Conservation (phyloP, 2,113 vertebrate genomes). For the Phoenicopterus ruber region DNA sequence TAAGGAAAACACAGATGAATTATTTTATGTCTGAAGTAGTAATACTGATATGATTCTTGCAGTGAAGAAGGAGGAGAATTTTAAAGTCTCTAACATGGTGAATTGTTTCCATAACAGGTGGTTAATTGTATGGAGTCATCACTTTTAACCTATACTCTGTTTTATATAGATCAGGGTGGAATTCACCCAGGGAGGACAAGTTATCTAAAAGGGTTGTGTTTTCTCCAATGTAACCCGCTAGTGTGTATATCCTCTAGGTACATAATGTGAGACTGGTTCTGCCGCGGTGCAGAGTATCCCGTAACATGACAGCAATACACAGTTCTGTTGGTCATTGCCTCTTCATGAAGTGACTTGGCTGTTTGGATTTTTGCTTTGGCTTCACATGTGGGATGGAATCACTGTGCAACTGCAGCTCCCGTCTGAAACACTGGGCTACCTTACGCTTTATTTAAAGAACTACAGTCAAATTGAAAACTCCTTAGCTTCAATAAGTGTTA, state of each 20-base stretch:
- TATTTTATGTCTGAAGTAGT: not conserved
- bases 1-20: constrained; percentile 5
- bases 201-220: not conserved
- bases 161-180: not conserved
- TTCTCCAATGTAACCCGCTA: not conserved
- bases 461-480: not conserved
- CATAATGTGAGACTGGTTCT: not conserved
- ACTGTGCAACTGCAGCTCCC: not conserved
- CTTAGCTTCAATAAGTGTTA: not conserved
- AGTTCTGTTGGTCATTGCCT: not conserved
- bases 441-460: not conserved
- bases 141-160: not conserved
- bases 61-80: not conserved
- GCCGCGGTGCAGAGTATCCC: not conserved
- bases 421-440: not conserved
- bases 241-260: not conserved
- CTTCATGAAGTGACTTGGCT: not conserved
- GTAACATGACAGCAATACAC: not conserved
- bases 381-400: not conserved
- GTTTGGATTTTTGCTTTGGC: not conserved
- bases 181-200: not conserved
- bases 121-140: not conserved
- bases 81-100: not conserved
- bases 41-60: not conserved
- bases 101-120: not conserved